Percentiles rank a stretch among this genome's conserved stretches.
phyloP scores from a whole-genome alignment of 2,797 vertebrate species.

The Danio kyathit region DNA sequence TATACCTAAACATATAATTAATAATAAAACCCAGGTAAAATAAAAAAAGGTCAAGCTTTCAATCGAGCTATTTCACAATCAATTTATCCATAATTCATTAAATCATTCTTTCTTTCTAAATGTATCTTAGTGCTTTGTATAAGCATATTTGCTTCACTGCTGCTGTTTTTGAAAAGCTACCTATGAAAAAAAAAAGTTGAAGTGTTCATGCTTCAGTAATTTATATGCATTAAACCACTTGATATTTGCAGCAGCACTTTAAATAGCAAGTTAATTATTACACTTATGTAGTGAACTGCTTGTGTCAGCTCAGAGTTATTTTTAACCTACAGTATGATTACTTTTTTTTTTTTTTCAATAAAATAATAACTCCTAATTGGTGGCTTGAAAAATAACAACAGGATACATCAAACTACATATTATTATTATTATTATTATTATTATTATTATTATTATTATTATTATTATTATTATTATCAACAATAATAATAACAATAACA shows the following conservation, averaged over 20 bases:
- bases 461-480: no score
- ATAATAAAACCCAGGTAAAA: no score
- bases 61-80: no score
- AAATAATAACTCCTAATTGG: not conserved
- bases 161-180: not conserved
- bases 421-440: no score
- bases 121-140: not conserved
- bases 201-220: not conserved
- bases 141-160: not conserved
- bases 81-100: no score
- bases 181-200: not conserved
- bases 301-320: not conserved
- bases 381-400: not conserved
- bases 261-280: not conserved
- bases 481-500: no score
- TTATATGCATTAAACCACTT: not conserved
- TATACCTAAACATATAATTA: no score
- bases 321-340: not conserved
- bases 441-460: no score
- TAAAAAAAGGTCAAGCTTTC: no score
- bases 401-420: no score
- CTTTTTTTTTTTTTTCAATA: not conserved
- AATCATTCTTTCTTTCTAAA: no score
- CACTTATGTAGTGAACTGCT: not conserved
- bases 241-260: constrained; percentile 3